Evolutionary conservation across 2,888 invertebrate species (phyloP).

Genomic region (Hylaea fasciaria): DNA sequence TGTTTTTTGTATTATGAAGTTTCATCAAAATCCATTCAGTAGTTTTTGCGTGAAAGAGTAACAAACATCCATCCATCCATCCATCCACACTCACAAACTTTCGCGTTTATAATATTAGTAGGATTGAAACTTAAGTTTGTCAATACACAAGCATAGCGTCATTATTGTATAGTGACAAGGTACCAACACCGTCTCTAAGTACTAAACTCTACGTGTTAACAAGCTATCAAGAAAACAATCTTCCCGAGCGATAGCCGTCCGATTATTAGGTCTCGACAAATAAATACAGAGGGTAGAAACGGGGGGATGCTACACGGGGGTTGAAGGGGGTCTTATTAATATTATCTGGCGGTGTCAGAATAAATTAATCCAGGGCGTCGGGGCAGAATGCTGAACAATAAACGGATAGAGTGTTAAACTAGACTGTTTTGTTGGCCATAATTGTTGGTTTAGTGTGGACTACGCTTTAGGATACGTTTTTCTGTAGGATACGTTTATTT

Average conservation of each 20-base stretch:
- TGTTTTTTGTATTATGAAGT: too few species aligned
- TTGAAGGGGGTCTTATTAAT: slow-evolving; percentile 47
- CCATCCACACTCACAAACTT: background rate
- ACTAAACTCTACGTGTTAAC: slow-evolving; percentile 52
- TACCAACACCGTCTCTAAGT: slow-evolving; percentile 5
- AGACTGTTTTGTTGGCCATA: slow-evolving; percentile 50
- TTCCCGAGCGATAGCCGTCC: slow-evolving; percentile 56
- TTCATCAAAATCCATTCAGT: too few species aligned
- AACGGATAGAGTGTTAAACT: slow-evolving; percentile 62
- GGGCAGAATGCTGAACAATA: slow-evolving; percentile 62
- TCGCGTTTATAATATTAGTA: slow-evolving; percentile 4
- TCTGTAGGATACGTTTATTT: too few species aligned
- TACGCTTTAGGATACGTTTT: too few species aligned
- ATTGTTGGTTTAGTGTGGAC: slow-evolving; percentile 49
- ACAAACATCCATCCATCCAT: background rate
- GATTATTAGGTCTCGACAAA: slow-evolving; percentile 56
- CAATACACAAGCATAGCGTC: background rate
- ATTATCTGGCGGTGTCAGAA: slow-evolving; percentile 57
- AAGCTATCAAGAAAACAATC: slow-evolving; percentile 73
- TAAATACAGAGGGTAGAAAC: slow-evolving; percentile 40
- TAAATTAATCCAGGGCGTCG: slow-evolving; percentile 68
- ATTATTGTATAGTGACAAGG: slow-evolving; percentile 9
- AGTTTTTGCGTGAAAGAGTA: too few species aligned
- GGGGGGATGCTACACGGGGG: slow-evolving; percentile 15
- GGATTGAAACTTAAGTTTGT: background rate